A percentile compares a stretch with the other conserved stretches of the same genome.
phyloP scores from a whole-genome alignment of 1,140 invertebrate genomes.

The Tribolium castaneum region DNA sequence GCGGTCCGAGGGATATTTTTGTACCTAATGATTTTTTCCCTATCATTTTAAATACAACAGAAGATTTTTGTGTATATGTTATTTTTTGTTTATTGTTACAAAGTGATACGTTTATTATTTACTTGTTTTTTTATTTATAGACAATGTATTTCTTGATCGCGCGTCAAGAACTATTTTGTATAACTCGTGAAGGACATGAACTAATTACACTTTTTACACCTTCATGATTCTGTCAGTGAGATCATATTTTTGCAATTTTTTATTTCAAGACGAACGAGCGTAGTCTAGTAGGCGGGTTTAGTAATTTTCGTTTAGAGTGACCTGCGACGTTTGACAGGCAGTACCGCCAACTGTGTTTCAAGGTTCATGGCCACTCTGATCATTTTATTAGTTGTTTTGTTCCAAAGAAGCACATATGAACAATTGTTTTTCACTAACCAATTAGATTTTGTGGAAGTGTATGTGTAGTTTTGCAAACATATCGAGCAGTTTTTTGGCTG shows the following conservation, averaged over 20 bases:
- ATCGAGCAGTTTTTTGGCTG: slow-evolving; percentile 46
- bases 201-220: slow-evolving; percentile 40
- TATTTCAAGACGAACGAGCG: not conserved
- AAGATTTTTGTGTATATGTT: slow-evolving; percentile 57
- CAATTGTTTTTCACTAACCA: slow-evolving; percentile 11
- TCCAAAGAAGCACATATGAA: slow-evolving; percentile 23
- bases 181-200: slow-evolving; percentile 43
- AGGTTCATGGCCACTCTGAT: too few relatives aligned
- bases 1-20: slow-evolving; percentile 2
- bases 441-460: slow-evolving; percentile 42
- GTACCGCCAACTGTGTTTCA: too few relatives aligned
- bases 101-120: slow-evolving; percentile 60
- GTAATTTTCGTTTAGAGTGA: not conserved
- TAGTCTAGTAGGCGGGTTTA: slow-evolving; percentile 21
- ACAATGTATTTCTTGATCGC: slow-evolving; percentile 43
- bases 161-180: slow-evolving; percentile 53
- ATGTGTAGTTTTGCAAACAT: slow-evolving; percentile 51
- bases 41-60: slow-evolving; percentile 42
- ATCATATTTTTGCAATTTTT: slow-evolving; percentile 48
- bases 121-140: slow-evolving; percentile 48
- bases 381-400: slow-evolving; percentile 10
- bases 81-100: slow-evolving; percentile 60
- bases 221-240: slow-evolving; percentile 60
- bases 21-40: not conserved
- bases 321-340: too few relatives aligned